These are phyloP conservation scores for Anguilla anguilla DNA, from an alignment of 2,797 vertebrate genomes.

Conservation along the genomic window DNA sequence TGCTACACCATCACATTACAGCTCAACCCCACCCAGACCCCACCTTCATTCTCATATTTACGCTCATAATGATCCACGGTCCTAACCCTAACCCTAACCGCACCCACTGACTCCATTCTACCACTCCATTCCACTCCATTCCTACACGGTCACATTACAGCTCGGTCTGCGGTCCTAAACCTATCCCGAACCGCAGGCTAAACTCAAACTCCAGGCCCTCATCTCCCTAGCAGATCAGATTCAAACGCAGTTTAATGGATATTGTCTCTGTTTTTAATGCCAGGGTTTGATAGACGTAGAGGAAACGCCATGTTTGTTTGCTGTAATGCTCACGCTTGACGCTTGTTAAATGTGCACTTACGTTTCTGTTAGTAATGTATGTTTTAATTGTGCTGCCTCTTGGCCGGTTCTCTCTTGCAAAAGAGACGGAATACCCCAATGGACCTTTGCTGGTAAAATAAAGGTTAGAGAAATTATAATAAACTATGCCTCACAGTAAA, in stretches of 20 bases:
- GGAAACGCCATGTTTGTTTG: not conserved
- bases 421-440: not conserved
- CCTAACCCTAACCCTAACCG: not conserved
- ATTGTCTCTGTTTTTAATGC: not conserved
- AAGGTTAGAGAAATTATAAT: not conserved
- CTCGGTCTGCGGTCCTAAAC: too few relatives aligned
- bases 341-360: not conserved
- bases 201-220: not conserved
- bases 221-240: not conserved
- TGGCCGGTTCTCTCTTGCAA: not conserved
- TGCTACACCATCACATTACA: not conserved
- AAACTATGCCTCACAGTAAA: conserved; percentile 18
- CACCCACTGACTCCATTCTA: not conserved
- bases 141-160: not conserved
- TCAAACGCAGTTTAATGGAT: not conserved
- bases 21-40: not conserved
- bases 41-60: not conserved
- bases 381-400: not conserved
- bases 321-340: not conserved
- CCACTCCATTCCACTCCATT: not conserved
- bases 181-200: not conserved
- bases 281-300: not conserved
- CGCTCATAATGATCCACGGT: not conserved
- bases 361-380: not conserved
- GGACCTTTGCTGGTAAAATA: not conserved